Evolutionary conservation across 1,140 invertebrate species (phyloP).

Genomic region (Monomorium pharaonis): DNA sequence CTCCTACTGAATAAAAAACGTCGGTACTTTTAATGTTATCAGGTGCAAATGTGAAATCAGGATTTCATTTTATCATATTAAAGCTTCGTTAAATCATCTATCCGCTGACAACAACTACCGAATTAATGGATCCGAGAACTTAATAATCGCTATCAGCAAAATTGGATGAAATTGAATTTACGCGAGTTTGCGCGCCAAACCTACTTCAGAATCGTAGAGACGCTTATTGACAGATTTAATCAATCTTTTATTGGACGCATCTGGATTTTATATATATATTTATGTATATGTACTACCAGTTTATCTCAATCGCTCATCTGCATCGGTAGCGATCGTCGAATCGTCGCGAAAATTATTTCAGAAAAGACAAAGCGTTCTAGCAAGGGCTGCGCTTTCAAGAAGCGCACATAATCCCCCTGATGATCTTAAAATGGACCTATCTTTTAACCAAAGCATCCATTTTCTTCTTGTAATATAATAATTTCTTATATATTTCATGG

Average conservation of each 20-base stretch:
- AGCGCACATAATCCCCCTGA: not conserved
- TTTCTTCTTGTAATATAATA: too few relatives aligned
- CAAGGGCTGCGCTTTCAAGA: not conserved
- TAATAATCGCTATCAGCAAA: not conserved
- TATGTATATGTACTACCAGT: too few relatives aligned
- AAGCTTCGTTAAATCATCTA: not conserved
- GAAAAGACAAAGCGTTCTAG: not conserved
- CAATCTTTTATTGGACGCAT: not conserved
- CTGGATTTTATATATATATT: conserved; percentile 12
- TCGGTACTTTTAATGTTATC: too few relatives aligned
- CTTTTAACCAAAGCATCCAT: conserved; percentile 7
- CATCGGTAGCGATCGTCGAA: not conserved
- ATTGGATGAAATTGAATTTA: not conserved
- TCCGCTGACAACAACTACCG: not conserved
- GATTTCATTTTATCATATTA: conserved; percentile 9
- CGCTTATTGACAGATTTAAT: not conserved
- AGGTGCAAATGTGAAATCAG: not conserved
- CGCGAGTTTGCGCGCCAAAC: not conserved
- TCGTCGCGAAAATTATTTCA: not conserved
- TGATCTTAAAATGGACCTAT: not conserved
- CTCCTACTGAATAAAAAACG: too few relatives aligned
- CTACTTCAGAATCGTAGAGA: not conserved
- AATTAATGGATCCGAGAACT: not conserved
- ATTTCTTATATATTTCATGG: too few relatives aligned
- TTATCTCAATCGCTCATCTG: not conserved